These are phyloP conservation scores for Monoplex corrugatus DNA, from an alignment of 2,888 invertebrate genomes.

Conservation along the genomic window DNA sequence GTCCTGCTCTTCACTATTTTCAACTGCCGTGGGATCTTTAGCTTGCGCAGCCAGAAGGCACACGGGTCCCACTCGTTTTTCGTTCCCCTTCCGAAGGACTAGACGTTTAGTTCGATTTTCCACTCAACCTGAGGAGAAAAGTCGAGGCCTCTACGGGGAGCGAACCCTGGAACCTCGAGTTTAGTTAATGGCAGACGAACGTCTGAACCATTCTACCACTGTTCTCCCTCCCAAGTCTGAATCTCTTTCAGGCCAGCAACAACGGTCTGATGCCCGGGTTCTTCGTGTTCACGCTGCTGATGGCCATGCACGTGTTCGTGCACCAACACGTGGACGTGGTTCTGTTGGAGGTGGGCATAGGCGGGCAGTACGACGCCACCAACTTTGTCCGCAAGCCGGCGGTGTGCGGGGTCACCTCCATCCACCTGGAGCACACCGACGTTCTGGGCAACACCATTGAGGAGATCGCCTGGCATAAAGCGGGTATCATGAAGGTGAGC, in stretches of 20 bases:
- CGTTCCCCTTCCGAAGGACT: too few relatives aligned
- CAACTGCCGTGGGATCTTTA: too few relatives aligned
- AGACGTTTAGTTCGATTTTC: too few relatives aligned
- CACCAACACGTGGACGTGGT: conserved; percentile 88
- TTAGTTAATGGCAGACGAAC: too few relatives aligned
- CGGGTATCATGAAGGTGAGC: conserved; percentile 92
- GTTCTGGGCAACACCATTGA: conserved; percentile 90
- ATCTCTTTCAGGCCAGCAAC: background rate
- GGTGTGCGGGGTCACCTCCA: conserved; percentile 93
- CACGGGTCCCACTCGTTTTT: too few relatives aligned
- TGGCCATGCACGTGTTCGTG: conserved; percentile 44
- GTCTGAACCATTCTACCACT: too few relatives aligned
- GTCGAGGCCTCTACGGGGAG: too few relatives aligned
- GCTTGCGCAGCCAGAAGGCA: too few relatives aligned
- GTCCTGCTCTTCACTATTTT: too few relatives aligned
- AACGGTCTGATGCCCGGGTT: conserved; percentile 40
- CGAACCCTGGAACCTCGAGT: too few relatives aligned
- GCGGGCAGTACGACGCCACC: conserved; percentile 95
- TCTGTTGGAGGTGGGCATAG: conserved; percentile 97
- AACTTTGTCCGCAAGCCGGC: conserved; percentile 93
- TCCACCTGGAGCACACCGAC: conserved; percentile 93
- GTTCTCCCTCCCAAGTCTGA: too few relatives aligned
- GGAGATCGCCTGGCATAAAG: conserved; percentile 95
- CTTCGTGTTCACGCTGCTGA: conserved; percentile 36
- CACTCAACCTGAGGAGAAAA: too few relatives aligned